phyloP scores from a whole-genome alignment of 2,888 invertebrate species.

The Quadriops clusia region DNA sequence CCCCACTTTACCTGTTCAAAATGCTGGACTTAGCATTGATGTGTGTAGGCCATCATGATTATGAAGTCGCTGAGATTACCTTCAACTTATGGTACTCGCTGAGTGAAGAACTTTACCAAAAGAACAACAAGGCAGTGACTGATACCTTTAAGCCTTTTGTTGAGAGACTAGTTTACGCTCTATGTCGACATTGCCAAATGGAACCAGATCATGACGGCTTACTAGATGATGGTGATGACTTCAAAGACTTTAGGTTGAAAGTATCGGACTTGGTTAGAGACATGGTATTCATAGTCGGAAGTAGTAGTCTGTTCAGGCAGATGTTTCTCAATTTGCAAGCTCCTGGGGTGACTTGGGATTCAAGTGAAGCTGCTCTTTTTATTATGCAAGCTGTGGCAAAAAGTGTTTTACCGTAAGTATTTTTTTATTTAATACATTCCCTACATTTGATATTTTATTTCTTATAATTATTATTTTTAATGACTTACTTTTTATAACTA shows the following conservation, averaged over 20 bases:
- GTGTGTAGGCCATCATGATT: conserved; percentile 94
- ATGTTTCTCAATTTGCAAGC: conserved; percentile 70
- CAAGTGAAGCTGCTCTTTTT: conserved; percentile 86
- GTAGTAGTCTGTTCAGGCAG: conserved; percentile 81
- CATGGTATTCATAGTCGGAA: conserved; percentile 91
- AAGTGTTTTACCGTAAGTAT: conserved; percentile 82
- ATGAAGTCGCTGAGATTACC: conserved; percentile 87
- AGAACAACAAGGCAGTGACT: conserved; percentile 70
- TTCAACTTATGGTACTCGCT: conserved; percentile 95
- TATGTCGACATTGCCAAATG: conserved; percentile 88
- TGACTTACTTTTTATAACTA: too few species aligned
- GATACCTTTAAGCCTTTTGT: conserved; percentile 80
- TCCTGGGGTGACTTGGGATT: conserved; percentile 75
- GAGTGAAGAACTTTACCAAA: conserved; percentile 87
- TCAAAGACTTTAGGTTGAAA: conserved; percentile 70
- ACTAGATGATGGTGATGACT: conserved; percentile 74
- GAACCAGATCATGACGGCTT: conserved; percentile 87
- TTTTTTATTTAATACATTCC: conserved; percentile 8
- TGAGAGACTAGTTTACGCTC: conserved; percentile 75
- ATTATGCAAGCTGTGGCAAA: conserved; percentile 93
- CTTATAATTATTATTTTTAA: too few species aligned
- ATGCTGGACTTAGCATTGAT: conserved; percentile 80
- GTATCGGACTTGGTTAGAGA: conserved; percentile 92
- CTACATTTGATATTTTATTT: too few species aligned
- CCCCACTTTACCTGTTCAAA: conserved; percentile 66